phyloP scores from a whole-genome alignment of 2,797 vertebrate genomes.

The Anguilla pacifica region DNA sequence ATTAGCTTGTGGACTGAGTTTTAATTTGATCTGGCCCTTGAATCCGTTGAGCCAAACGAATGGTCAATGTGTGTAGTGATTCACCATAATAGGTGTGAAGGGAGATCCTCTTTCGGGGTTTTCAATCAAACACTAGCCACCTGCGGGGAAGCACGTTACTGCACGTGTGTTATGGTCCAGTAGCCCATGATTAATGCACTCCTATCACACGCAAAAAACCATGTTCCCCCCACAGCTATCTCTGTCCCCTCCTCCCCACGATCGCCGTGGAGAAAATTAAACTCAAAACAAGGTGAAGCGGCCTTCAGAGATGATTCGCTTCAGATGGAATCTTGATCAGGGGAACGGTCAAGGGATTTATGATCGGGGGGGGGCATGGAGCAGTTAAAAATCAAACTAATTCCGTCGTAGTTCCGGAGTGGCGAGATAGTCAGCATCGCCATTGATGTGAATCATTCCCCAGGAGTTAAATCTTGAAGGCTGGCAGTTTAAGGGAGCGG shows the following conservation, averaged over 20 bases:
- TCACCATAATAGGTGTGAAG: neutral
- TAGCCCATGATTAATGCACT: neutral
- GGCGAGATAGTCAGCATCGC: neutral
- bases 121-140: neutral
- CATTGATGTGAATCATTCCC: constrained; percentile 6
- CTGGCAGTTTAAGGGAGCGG: neutral
- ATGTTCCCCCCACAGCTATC: neutral
- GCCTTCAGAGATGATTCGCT: neutral
- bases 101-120: neutral
- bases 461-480: constrained; percentile 9
- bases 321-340: neutral
- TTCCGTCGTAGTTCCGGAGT: constrained; percentile 6
- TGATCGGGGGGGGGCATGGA: neutral
- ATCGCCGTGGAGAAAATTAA: constrained; percentile 9
- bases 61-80: neutral
- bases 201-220: neutral
- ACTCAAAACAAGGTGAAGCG: neutral
- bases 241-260: neutral
- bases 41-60: neutral
- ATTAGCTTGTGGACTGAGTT: neutral
- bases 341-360: constrained; percentile 4
- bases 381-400: constrained; percentile 15
- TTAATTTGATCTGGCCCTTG: neutral
- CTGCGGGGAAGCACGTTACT: neutral
- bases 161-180: neutral